Base-by-base conservation (phyloP, 1,140 invertebrate species). In the Arion vulgaris region DNA sequence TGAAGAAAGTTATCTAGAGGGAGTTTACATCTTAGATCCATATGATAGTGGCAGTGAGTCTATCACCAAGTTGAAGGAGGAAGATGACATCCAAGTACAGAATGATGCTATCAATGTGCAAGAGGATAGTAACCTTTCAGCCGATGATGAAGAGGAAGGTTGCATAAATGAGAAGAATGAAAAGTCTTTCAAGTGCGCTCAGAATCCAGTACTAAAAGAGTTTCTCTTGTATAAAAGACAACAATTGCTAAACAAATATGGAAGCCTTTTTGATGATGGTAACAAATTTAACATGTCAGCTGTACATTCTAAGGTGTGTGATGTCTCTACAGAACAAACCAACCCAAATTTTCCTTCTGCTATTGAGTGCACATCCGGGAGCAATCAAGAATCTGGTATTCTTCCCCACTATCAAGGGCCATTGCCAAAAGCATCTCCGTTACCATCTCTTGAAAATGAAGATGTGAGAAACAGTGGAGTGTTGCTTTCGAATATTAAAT, bases 21-120 rank as follows among this genome's bases (percentile, higher is more conserved):
- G 79, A 19, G 82, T 68, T n/a, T 34, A 72, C 28, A 49, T 13
- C 53, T 62, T 36, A 19, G 86, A 86, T 0, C 83, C 77, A 13
- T 81, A 77, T 36, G 85, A 87, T 80, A 86, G 85, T 72, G 84
- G 86, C 1, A 34, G 82, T 73, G 83, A 84, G 0, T 87, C 85
- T 23, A 87, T 79, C 83, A 83, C 80, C 26, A 84, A 85, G 13
- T 15, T 80, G 32, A 81, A 84, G 62, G 41, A 39, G 13, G 71
- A 73, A n/a, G 51, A 73, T 11, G 73, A 38, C 23, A 53, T 15
- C 32, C 74, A 28, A 62, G 9, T n/a, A 66, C 62, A 66, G 39
- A 39, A 38, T 4, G 49, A 79, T 23, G 76, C 72, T 26, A 73
- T 71, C 32, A 72, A 39, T 39, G 28, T 26, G 23, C 7, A 73